Base-by-base conservation (phyloP, 1,140 invertebrate genomes). In the Ceratitis capitata region DNA sequence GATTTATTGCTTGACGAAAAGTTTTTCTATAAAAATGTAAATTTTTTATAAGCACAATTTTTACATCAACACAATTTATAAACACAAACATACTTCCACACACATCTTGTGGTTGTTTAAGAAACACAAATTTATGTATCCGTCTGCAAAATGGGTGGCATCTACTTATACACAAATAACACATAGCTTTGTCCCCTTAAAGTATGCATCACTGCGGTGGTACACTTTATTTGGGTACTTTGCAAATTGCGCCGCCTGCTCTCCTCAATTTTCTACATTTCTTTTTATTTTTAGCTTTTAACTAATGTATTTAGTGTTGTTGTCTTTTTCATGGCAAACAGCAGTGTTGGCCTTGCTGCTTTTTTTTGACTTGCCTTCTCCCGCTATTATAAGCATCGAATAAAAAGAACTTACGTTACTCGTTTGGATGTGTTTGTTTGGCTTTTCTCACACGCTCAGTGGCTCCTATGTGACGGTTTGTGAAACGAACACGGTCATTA, bases 1-100 rank as follows among this genome's bases (percentile, higher is more conserved):
- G 23, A 83, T 83, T 83, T 83, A 83, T 83, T 83, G 32, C 82
- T 29, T 83, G 51, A 53, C 47, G 23, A 82, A 78, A 83, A 83
- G 19, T 83, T 83, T 83, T 83, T 83, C 82, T 56, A 83, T 83
- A 83, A 83, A 83, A 83, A 83, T 83, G 82, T 83, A 51, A 83
- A 83, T 83, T 82, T 47, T 49, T 29, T 16, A 82, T 51, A 26
- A 35, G 69, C 39, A 3, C 39, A 45, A 26, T 78, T 78, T 78
- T 47, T 78, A 23, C 69, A 45, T 29, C 7, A 4, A 53, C 3
- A 53, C 14, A 16, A 0, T 45, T 42, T 45, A 6, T 5, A 42
- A 23, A 78, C 32, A 78, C 69, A 45, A 45, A 45, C 35, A 35
- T 64, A 35, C 61, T 39, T 69, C n/a, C n/a, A n/a, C n/a, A n/a